Evolutionary conservation across 2,113 vertebrate genomes (phyloP).

Genomic region (Speoplatyrhinus poulsoni): DNA sequence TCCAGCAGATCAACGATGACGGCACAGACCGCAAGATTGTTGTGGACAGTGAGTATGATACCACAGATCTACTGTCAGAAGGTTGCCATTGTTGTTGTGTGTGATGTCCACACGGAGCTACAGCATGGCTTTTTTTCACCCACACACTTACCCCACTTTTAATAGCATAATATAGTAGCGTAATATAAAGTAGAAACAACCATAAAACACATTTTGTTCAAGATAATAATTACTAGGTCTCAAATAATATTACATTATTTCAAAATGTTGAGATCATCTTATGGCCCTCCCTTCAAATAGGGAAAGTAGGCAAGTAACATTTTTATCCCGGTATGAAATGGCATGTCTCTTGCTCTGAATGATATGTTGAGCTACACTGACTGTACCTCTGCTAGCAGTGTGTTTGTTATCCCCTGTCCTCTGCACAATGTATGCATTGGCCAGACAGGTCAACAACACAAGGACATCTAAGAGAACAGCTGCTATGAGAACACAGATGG

Average conservation of each 20-base stretch:
- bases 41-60: constrained; percentile 87
- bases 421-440: constrained; percentile 15
- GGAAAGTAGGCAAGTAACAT: background rate
- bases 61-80: background rate
- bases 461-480: constrained; percentile 21
- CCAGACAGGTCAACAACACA: constrained; percentile 30
- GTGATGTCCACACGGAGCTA: too few relatives aligned
- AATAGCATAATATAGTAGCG: background rate
- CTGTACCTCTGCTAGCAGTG: constrained; percentile 6
- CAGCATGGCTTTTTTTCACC: too few relatives aligned
- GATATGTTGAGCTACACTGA: background rate
- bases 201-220: background rate
- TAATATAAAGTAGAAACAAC: background rate
- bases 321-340: background rate
- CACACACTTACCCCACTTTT: background rate
- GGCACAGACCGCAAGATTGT: constrained; percentile 88
- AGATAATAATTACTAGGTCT: too few relatives aligned
- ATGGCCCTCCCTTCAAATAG: too few relatives aligned
- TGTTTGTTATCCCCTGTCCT: constrained; percentile 9
- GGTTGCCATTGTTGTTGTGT: background rate
- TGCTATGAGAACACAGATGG: constrained; percentile 47
- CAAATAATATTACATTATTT: too few relatives aligned
- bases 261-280: too few relatives aligned
- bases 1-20: constrained; percentile 94
- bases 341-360: background rate